A percentile compares a stretch with the other conserved stretches of the same genome.
These are phyloP conservation scores for Rhopalosiphum nymphaeae DNA, from an alignment of 2,888 invertebrate species.

Conservation along the genomic window DNA sequence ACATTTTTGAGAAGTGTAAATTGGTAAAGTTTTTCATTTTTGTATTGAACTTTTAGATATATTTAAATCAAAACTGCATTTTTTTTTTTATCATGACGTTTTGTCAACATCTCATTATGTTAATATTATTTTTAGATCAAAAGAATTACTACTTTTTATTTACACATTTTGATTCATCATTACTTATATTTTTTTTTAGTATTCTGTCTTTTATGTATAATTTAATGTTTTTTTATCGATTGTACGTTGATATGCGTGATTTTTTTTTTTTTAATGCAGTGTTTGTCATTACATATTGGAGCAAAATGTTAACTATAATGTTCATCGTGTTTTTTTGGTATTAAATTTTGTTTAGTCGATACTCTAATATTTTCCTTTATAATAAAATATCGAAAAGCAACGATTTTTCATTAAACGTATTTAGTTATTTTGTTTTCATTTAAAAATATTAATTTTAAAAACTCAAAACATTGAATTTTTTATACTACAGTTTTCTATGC, in stretches of 20 bases:
- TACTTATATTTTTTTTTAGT: background rate
- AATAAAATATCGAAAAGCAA: background rate
- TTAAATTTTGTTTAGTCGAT: background rate
- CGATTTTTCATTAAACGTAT: background rate
- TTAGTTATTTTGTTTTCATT: background rate
- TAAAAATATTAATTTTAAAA: background rate
- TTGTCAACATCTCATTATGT: background rate
- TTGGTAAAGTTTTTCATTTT: no score
- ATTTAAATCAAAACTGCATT: no score
- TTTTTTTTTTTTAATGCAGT: background rate
- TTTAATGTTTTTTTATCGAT: background rate
- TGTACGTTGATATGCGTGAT: background rate
- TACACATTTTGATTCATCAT: background rate
- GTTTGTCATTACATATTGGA: background rate
- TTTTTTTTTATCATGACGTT: background rate
- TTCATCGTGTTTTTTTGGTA: background rate
- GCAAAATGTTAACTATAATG: background rate
- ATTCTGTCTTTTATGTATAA: background rate
- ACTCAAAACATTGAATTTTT: background rate
- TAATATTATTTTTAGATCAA: no score
- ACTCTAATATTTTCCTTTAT: background rate
- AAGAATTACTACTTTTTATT: background rate
- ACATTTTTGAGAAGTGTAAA: background rate
- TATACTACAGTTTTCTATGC: background rate
- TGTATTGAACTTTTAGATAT: no score